A percentile compares a stretch with the other conserved stretches of the same genome.
phyloP scores from a whole-genome alignment of 2,113 vertebrate genomes.

The Stomatorhinus ivindoensis region DNA sequence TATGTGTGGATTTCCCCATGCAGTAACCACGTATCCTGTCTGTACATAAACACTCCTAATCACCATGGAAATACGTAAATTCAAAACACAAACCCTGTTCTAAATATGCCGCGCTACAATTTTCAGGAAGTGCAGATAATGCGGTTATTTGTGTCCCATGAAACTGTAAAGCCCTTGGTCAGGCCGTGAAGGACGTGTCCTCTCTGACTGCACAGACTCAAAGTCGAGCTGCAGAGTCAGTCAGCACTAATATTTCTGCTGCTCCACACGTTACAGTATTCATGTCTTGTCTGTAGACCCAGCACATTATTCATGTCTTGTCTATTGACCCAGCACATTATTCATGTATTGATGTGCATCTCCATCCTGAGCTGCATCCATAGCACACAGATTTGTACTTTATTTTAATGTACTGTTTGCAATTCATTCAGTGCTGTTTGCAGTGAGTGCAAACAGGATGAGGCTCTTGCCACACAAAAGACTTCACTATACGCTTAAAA shows the following conservation, averaged over 20 bases:
- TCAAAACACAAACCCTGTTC: conserved; percentile 23
- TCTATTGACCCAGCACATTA: background rate
- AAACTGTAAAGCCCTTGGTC: background rate
- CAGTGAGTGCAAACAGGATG: background rate
- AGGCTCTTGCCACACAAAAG: background rate
- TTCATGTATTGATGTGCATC: background rate
- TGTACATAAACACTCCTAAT: conserved; percentile 26
- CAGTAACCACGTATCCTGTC: conserved; percentile 1
- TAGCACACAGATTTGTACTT: background rate
- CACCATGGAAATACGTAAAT: conserved; percentile 34
- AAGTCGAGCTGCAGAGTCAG: background rate
- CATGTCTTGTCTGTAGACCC: background rate
- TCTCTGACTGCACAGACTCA: background rate
- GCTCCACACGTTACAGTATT: background rate
- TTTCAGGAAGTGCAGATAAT: conserved; percentile 26
- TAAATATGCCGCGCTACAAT: background rate
- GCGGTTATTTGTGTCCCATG: background rate
- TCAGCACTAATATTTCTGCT: background rate
- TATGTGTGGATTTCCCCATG: background rate
- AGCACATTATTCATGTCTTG: background rate
- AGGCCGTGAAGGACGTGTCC: background rate
- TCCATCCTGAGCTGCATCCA: background rate
- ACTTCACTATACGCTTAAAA: background rate
- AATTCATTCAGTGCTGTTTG: background rate
- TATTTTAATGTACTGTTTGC: background rate